Evolutionary conservation across 2,113 vertebrate species (phyloP).

Genomic region (Mesocricetus auratus): DNA sequence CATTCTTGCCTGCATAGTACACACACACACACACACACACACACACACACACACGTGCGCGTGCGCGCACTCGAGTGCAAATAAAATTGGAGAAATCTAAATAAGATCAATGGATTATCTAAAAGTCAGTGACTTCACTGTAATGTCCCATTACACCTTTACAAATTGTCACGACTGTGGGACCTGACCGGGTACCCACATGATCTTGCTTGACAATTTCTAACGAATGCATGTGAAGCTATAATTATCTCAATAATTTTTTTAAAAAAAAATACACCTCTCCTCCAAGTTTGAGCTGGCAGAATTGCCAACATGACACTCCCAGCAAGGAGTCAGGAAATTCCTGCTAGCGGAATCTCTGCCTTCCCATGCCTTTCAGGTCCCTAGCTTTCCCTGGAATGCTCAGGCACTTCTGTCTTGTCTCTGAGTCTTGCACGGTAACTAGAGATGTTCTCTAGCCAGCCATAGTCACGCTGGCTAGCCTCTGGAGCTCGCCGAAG

Average conservation of each 20-base stretch:
- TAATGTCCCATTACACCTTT: background rate
- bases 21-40: background rate
- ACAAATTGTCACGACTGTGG: background rate
- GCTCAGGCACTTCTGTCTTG: background rate
- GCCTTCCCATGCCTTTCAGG: rapidly evolving
- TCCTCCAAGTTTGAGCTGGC: background rate
- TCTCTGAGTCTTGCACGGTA: background rate
- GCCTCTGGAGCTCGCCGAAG: background rate
- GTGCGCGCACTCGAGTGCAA: no score
- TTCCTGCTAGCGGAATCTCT: background rate
- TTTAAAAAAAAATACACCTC: background rate
- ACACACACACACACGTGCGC: no score
- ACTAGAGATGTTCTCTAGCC: background rate
- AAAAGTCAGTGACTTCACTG: background rate
- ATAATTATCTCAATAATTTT: conserved; percentile 31
- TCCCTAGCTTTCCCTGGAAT: background rate
- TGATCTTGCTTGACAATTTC: background rate
- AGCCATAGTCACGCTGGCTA: background rate
- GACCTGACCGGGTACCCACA: background rate
- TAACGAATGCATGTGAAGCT: background rate
- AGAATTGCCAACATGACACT: background rate
- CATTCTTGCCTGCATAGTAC: background rate
- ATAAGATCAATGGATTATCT: background rate
- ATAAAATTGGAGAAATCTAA: background rate
- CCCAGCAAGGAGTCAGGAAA: background rate